Conservation (phyloP, 2,888 invertebrate genomes). For the Rotaria magnacalcarata region DNA sequence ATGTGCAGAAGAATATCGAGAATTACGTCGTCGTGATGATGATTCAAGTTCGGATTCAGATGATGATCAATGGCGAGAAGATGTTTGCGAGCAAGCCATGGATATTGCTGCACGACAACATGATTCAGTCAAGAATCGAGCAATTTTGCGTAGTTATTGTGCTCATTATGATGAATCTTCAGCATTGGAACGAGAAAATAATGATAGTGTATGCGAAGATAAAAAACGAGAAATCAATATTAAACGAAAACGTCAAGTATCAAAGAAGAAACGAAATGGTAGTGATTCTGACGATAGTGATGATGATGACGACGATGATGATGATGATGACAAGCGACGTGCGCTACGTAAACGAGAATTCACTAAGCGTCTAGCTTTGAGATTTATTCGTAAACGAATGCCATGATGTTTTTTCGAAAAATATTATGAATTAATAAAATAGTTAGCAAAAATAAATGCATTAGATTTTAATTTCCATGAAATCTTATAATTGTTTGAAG, state of each 20-base stretch:
- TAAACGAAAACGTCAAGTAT: not conserved
- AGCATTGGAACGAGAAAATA: not conserved
- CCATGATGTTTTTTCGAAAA: not conserved
- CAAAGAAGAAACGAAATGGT: not conserved
- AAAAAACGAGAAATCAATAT: not conserved
- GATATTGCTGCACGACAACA: not conserved
- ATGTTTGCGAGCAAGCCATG: not conserved
- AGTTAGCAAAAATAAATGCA: too few species aligned
- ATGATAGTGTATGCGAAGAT: not conserved
- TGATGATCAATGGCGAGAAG: not conserved
- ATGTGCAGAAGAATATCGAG: not conserved
- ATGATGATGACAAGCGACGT: not conserved
- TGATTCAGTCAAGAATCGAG: not conserved
- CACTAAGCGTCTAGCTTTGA: not conserved
- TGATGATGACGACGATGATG: not conserved
- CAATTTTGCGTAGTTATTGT: not conserved
- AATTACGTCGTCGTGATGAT: conserved; percentile 9
- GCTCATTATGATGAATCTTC: not conserved
- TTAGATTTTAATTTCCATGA: too few species aligned
- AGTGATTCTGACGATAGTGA: not conserved
- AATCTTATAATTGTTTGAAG: too few species aligned
- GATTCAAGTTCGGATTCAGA: not conserved
- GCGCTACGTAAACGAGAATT: not conserved
- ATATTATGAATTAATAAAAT: too few species aligned
- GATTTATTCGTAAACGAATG: not conserved